A percentile compares a stretch with the other conserved stretches of the same genome.
phyloP scores from a whole-genome alignment of 2,797 vertebrate genomes.

The Halcyon chelicuti region DNA sequence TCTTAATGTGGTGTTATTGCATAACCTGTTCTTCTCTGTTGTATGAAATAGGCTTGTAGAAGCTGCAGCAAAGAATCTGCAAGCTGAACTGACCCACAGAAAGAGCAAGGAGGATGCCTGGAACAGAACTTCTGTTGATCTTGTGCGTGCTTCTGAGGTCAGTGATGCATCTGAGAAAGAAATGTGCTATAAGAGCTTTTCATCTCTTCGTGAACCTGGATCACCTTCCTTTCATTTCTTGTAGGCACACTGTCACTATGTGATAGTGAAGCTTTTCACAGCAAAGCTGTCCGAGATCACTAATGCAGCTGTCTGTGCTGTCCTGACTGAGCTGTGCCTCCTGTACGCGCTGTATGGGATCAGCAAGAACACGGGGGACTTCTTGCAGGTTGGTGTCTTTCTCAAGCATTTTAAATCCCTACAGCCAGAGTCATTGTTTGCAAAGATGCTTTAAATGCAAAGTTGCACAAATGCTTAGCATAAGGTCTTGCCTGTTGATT shows the following conservation, averaged over 20 bases:
- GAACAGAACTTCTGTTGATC: constrained; percentile 93
- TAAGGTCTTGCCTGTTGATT: background rate
- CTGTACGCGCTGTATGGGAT: constrained; percentile 91
- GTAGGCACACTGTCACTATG: constrained; percentile 96
- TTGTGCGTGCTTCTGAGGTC: constrained; percentile 93
- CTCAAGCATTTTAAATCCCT: background rate
- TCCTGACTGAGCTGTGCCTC: constrained; percentile 87
- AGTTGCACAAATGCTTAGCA: background rate
- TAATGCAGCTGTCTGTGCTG: constrained; percentile 82
- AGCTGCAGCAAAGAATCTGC: constrained; percentile 89
- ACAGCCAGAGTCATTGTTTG: background rate
- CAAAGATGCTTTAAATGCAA: background rate
- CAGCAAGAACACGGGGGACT: constrained; percentile 89
- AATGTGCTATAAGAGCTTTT: background rate
- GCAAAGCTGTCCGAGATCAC: constrained; percentile 85
- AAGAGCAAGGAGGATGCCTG: constrained; percentile 92
- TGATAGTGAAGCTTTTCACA: constrained; percentile 91
- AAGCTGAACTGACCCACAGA: constrained; percentile 85
- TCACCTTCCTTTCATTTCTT: background rate
- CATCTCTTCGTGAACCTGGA: background rate
- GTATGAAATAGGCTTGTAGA: constrained; percentile 85
- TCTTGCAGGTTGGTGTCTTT: constrained; percentile 86
- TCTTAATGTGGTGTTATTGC: background rate
- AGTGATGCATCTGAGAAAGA: constrained; percentile 40
- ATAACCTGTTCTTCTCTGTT: background rate